These are phyloP conservation scores for Pachydiplax longipennis DNA, from an alignment of 2,888 invertebrate genomes.

Conservation along the genomic window DNA sequence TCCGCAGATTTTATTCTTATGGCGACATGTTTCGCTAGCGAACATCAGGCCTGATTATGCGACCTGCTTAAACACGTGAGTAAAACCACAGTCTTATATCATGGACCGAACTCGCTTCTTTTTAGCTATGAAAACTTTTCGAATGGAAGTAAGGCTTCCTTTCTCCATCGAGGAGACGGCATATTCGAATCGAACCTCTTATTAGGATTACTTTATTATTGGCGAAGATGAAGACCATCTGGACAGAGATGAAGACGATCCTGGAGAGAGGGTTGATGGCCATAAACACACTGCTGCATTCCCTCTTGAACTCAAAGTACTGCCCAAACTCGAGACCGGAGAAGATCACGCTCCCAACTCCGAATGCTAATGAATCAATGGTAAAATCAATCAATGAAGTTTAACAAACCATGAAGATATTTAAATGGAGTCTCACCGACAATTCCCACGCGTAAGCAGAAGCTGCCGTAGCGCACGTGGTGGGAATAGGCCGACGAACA, in stretches of 20 bases:
- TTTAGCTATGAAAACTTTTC: too few species aligned
- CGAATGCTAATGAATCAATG: slow-evolving; percentile 66
- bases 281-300: slow-evolving; percentile 67
- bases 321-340: slow-evolving; percentile 74
- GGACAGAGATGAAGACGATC: slow-evolving; percentile 71
- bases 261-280: slow-evolving; percentile 70
- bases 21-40: too few species aligned
- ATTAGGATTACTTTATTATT: slow-evolving; percentile 73
- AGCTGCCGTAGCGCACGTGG: slow-evolving; percentile 65
- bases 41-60: too few species aligned
- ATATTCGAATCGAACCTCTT: too few species aligned
- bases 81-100: too few species aligned
- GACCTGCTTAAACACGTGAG: too few species aligned
- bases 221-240: slow-evolving; percentile 76
- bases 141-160: too few species aligned
- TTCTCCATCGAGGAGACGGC: too few species aligned
- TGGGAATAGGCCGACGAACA: slow-evolving; percentile 49
- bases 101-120: too few species aligned
- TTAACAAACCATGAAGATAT: not conserved
- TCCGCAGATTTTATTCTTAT: too few species aligned
- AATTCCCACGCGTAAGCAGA: slow-evolving; percentile 70
- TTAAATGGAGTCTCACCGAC: slow-evolving; percentile 58
- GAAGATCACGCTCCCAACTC: slow-evolving; percentile 75
- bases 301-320: slow-evolving; percentile 68
- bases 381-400: too few species aligned